These are phyloP conservation scores for Deilephila elpenor DNA, from an alignment of 2,888 invertebrate species.

Conservation along the genomic window DNA sequence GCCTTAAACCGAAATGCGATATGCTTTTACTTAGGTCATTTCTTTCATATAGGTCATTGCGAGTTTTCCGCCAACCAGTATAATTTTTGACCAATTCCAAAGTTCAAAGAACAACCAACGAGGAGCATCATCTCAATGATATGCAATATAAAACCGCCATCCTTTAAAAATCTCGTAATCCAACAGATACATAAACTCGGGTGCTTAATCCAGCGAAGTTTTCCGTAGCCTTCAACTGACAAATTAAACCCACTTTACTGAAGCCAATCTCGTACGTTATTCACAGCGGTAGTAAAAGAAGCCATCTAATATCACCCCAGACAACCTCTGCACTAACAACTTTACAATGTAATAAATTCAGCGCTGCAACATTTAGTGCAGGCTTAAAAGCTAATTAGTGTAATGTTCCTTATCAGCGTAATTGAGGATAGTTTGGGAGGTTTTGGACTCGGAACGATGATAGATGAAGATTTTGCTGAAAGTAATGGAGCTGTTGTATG, in stretches of 20 bases:
- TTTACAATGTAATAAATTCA: slow-evolving; percentile 24
- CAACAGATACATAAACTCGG: no score
- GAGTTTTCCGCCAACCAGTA: no score
- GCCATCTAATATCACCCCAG: slow-evolving; percentile 3
- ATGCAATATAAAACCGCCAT: no score
- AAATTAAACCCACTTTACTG: slow-evolving; percentile 8
- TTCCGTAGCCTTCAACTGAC: neutral
- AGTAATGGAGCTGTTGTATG: no score
- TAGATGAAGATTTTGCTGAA: neutral
- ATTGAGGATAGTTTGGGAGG: neutral
- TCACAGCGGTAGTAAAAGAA: slow-evolving; percentile 10
- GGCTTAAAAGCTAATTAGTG: slow-evolving; percentile 23
- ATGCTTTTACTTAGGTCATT: no score
- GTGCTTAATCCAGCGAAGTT: no score
- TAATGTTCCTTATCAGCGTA: slow-evolving; percentile 17
- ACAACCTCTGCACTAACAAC: slow-evolving; percentile 7
- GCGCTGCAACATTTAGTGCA: slow-evolving; percentile 25
- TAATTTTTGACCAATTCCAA: no score
- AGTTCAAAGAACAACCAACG: no score
- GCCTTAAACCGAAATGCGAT: no score
- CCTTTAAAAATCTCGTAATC: no score
- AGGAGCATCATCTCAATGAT: no score
- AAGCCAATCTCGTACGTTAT: slow-evolving; percentile 8
- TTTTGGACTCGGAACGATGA: neutral
- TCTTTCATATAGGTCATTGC: no score